Percentiles rank a stretch among this genome's conserved stretches.
These are phyloP conservation scores for Cylindroiulus punctatus DNA, from an alignment of 2,888 invertebrate species.

Conservation along the genomic window DNA sequence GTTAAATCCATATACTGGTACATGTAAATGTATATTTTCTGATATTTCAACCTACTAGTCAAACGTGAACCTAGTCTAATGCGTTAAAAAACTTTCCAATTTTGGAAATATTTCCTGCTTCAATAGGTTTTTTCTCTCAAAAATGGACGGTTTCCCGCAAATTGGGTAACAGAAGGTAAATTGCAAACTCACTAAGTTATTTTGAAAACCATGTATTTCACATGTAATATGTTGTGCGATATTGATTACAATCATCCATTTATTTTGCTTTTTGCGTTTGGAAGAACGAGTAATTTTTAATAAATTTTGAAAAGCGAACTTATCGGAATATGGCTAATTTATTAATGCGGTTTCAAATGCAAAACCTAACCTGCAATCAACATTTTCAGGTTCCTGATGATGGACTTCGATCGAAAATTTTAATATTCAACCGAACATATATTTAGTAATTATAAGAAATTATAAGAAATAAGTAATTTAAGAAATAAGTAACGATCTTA, in stretches of 20 bases:
- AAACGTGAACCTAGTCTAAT: constrained; percentile 23
- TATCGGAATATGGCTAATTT: neutral
- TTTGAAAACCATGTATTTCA: constrained; percentile 16
- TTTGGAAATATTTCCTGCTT: neutral
- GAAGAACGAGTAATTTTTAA: constrained; percentile 35
- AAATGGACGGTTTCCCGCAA: neutral
- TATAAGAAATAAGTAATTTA: no score
- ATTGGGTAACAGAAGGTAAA: neutral
- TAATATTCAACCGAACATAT: no score
- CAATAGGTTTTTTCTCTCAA: neutral
- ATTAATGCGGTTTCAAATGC: no score
- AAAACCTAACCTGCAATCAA: no score
- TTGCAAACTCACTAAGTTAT: neutral
- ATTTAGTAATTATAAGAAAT: no score
- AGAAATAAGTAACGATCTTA: no score
- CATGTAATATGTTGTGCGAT: constrained; percentile 22
- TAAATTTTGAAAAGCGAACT: neutral
- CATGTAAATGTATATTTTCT: no score
- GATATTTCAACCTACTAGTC: neutral
- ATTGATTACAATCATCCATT: neutral
- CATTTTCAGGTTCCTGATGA: no score
- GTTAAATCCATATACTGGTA: neutral
- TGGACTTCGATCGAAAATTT: no score
- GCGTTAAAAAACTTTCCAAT: neutral
- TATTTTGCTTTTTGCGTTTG: constrained; percentile 37